Evolutionary conservation across 2,113 vertebrate genomes (phyloP).

Genomic region (Dromiciops gliroides): DNA sequence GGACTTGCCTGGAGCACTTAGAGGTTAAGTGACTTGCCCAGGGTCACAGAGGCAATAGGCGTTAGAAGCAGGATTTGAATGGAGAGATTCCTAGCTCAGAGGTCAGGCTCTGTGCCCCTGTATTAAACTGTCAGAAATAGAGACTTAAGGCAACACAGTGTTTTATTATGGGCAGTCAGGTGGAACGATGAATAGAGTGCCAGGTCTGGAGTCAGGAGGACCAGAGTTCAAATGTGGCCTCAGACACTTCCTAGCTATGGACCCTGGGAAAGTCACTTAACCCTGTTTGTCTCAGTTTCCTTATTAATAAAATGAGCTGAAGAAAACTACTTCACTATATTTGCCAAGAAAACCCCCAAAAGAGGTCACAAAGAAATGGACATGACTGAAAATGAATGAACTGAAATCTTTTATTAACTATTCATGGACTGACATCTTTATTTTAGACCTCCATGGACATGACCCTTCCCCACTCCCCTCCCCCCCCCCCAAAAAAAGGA

Average conservation of each 20-base stretch:
- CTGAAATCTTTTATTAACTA: neutral
- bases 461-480: neutral
- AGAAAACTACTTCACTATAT: neutral
- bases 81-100: slow-evolving; percentile 21
- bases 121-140: neutral
- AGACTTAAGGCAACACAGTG: neutral
- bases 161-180: neutral
- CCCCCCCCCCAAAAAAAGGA: neutral
- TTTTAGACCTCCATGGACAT: neutral
- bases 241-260: neutral
- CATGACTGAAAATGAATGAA: neutral
- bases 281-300: neutral
- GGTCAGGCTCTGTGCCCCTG: neutral
- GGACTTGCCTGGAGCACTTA: neutral
- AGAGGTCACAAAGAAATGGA: neutral
- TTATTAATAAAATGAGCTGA: neutral
- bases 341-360: neutral
- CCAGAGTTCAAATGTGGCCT: neutral
- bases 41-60: neutral
- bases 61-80: slow-evolving; percentile 9
- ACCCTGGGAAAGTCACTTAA: neutral
- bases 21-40: neutral
- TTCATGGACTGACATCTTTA: neutral
- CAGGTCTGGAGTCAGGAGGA: neutral
- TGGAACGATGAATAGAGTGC: neutral